phyloP scores from a whole-genome alignment of 1,140 invertebrate species.

The Nixonia krombeini region DNA sequence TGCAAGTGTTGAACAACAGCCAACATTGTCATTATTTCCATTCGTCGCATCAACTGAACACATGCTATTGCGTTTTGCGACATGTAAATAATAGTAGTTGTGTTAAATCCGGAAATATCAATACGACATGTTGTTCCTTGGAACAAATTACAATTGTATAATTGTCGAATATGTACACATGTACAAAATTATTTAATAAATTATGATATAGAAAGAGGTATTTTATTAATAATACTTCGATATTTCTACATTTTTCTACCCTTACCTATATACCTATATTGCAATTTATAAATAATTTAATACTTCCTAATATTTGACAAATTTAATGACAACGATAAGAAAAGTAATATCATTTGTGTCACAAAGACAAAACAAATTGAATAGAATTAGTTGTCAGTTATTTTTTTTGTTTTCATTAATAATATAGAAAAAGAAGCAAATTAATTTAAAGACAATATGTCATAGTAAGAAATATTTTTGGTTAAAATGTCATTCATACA shows the following conservation, averaged over 20 bases:
- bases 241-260: constrained; percentile 11
- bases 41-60: constrained; percentile 8
- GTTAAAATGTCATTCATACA: too few relatives aligned
- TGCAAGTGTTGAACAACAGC: background rate
- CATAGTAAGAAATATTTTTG: too few relatives aligned
- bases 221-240: background rate
- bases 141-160: constrained; percentile 32
- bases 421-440: too few relatives aligned
- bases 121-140: background rate
- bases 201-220: constrained; percentile 49
- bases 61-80: constrained; percentile 25
- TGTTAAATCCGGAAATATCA: constrained; percentile 8
- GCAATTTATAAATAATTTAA: too few relatives aligned
- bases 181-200: constrained; percentile 59
- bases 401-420: too few relatives aligned
- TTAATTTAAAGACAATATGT: too few relatives aligned
- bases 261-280: too few relatives aligned
- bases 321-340: too few relatives aligned
- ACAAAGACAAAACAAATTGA: too few relatives aligned
- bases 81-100: constrained; percentile 45
- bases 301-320: too few relatives aligned
- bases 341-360: too few relatives aligned
- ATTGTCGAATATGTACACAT: constrained; percentile 48
- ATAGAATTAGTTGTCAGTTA: too few relatives aligned
- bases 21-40: background rate